Conservation (phyloP, 2,888 invertebrate genomes). For the Tinea pellionella region DNA sequence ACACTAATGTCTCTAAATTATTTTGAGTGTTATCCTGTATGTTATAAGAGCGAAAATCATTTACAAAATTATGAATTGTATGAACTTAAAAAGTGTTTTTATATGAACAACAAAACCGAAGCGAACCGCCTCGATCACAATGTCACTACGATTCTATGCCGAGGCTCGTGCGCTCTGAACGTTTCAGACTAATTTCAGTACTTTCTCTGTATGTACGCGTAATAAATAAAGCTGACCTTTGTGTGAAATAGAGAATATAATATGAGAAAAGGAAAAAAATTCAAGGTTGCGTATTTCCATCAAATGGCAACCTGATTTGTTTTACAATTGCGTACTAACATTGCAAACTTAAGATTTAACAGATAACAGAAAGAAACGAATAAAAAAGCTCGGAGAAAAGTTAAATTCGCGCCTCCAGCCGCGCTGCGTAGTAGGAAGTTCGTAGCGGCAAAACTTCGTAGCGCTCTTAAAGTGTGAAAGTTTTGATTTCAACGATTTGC, state of each 20-base stretch:
- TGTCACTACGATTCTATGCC: conserved; percentile 18
- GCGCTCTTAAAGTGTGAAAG: conserved; percentile 69
- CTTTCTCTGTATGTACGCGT: background rate
- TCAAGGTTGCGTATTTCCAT: no score
- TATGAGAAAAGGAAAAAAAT: no score
- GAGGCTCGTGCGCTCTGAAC: background rate
- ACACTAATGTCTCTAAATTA: background rate
- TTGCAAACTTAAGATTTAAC: conserved; percentile 39
- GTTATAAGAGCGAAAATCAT: background rate
- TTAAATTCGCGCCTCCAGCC: conserved; percentile 44
- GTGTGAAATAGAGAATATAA: no score
- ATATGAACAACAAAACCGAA: conserved; percentile 49
- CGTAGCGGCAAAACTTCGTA: conserved; percentile 70
- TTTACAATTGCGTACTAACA: background rate
- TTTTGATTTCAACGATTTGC: conserved; percentile 70
- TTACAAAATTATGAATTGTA: background rate
- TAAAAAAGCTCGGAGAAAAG: conserved; percentile 66
- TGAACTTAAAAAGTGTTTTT: background rate
- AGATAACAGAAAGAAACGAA: conserved; percentile 65
- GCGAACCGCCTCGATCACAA: conserved; percentile 31
- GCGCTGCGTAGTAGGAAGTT: conserved; percentile 66
- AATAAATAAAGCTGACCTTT: background rate
- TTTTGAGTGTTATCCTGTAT: background rate
- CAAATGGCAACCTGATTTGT: background rate
- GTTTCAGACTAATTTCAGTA: conserved; percentile 8